Evolutionary conservation across 2,113 vertebrate genomes (phyloP).

Genomic region (Ceyx margarethae): DNA sequence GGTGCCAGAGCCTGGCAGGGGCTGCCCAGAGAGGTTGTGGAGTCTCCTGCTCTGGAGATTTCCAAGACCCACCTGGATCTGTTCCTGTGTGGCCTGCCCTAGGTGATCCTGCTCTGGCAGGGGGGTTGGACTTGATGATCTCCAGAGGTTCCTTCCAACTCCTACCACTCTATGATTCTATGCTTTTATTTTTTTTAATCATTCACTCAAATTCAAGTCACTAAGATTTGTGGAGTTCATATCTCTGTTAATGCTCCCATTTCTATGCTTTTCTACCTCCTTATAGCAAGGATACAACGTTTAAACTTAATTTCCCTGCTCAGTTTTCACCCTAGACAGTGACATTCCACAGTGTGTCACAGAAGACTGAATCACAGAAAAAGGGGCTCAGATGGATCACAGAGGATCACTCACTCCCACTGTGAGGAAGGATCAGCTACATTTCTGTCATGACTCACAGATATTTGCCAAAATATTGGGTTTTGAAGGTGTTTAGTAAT

Average conservation of each 20-base stretch:
- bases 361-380: neutral
- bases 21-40: too few species aligned
- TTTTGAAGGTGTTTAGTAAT: neutral
- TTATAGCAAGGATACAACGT: neutral
- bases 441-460: neutral
- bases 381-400: neutral
- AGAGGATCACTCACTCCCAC: neutral
- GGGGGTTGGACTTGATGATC: too few species aligned
- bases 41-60: too few species aligned
- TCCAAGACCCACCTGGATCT: too few species aligned
- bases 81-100: too few species aligned
- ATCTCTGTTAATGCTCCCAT: neutral
- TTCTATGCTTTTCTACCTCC: neutral
- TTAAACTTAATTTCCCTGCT: neutral
- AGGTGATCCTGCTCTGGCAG: too few species aligned
- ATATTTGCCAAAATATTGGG: neutral
- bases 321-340: neutral
- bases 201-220: neutral
- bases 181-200: neutral
- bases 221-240: neutral
- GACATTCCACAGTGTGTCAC: neutral
- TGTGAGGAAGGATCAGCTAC: neutral
- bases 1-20: too few species aligned
- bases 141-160: too few species aligned
- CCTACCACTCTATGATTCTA: too few species aligned